These are phyloP conservation scores for Lobophora halterata DNA, from an alignment of 2,888 invertebrate genomes.

Conservation along the genomic window DNA sequence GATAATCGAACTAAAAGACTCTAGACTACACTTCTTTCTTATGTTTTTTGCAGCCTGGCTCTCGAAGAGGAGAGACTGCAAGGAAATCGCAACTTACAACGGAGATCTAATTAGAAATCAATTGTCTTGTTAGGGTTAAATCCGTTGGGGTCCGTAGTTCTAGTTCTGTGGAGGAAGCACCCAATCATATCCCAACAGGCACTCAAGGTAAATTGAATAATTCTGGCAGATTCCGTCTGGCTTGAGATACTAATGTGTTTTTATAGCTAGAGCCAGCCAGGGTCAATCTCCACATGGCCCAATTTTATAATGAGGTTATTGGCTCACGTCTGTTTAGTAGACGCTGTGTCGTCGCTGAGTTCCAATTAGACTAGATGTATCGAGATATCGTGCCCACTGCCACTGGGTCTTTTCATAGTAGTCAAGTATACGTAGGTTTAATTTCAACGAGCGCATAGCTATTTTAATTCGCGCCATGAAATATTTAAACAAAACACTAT, in stretches of 20 bases:
- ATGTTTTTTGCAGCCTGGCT: conserved; percentile 4
- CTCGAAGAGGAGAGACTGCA: conserved; percentile 13
- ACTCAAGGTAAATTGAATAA: conserved; percentile 61
- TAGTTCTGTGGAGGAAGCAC: conserved; percentile 54
- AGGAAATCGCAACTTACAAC: conserved; percentile 24
- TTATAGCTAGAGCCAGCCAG: conserved; percentile 28
- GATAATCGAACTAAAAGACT: too few species aligned
- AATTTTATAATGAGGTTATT: conserved; percentile 33
- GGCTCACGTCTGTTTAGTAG: conserved; percentile 20
- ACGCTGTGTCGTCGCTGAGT: too few species aligned
- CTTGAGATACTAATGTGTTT: conserved; percentile 34
- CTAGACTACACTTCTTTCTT: neutral
- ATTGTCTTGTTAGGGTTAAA: conserved; percentile 45
- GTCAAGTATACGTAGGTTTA: neutral
- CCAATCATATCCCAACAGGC: conserved; percentile 56
- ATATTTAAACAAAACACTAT: conserved; percentile 1
- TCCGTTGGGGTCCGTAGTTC: conserved; percentile 35
- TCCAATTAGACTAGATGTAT: too few species aligned
- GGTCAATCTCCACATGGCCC: conserved; percentile 30
- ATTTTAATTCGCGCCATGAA: neutral
- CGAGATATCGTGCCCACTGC: too few species aligned
- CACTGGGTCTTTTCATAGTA: too few species aligned
- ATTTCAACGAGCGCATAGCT: neutral
- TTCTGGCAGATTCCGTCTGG: conserved; percentile 50
- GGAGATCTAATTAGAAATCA: conserved; percentile 46